These are phyloP conservation scores for Drosophila monieri DNA, from an alignment of 2,888 invertebrate genomes.

Conservation along the genomic window DNA sequence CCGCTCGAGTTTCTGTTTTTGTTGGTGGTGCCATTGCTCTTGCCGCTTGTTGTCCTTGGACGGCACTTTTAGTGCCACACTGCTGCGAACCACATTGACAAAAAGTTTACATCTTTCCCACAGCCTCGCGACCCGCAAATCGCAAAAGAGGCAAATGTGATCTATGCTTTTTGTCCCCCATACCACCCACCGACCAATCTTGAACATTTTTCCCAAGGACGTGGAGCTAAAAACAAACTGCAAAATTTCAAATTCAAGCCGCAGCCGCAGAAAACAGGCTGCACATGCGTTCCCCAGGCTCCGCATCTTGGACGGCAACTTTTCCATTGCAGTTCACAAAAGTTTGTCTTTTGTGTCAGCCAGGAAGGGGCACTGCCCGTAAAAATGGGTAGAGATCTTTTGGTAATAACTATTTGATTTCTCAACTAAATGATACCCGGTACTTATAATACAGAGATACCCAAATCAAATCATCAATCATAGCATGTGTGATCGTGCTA, in stretches of 20 bases:
- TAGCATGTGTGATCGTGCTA: too few relatives aligned
- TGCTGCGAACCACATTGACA: conserved; percentile 60
- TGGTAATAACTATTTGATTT: neutral
- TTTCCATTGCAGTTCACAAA: conserved; percentile 58
- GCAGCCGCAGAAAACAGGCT: conserved; percentile 57
- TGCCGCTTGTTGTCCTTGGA: conserved; percentile 58
- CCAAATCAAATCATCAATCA: too few relatives aligned
- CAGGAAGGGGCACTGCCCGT: conserved; percentile 26
- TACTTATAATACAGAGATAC: neutral
- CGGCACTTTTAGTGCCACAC: conserved; percentile 65
- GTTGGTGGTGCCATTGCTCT: conserved; percentile 8
- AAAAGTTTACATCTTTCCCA: conserved; percentile 63
- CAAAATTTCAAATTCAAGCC: conserved; percentile 77
- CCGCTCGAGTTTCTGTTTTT: conserved; percentile 12
- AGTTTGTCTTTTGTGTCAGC: conserved; percentile 67
- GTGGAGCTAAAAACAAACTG: conserved; percentile 58
- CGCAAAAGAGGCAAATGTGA: conserved; percentile 64
- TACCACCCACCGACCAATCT: neutral
- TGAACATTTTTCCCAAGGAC: conserved; percentile 28
- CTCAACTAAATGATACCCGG: neutral
- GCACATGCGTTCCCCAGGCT: conserved; percentile 68
- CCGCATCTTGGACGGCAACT: conserved; percentile 50
- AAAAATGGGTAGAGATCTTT: conserved; percentile 3
- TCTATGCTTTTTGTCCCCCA: conserved; percentile 64
- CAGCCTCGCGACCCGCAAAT: conserved; percentile 49